A percentile compares a stretch with the other conserved stretches of the same genome.
These are phyloP conservation scores for Dolichallabes microphthalmus DNA, from an alignment of 2,113 vertebrate species.

Conservation along the genomic window DNA sequence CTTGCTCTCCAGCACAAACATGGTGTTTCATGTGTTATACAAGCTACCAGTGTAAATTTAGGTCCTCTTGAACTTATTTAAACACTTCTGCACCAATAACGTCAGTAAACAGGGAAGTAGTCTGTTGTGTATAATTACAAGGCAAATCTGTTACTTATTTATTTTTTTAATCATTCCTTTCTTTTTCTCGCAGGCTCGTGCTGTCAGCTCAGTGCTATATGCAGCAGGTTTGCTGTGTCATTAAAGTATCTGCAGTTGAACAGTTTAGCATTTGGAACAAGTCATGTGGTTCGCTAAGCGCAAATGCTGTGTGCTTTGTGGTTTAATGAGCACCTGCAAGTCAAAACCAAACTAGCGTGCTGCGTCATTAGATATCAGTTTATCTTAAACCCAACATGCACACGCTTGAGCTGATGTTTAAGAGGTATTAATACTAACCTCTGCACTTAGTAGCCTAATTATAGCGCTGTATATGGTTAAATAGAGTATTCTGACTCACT, in stretches of 20 bases:
- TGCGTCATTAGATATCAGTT: neutral
- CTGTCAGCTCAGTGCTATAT: too few species aligned
- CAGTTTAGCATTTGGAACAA: neutral
- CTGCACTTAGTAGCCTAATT: neutral
- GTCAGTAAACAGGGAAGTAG: neutral
- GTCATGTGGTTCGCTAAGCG: neutral
- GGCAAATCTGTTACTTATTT: neutral
- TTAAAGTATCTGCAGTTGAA: neutral
- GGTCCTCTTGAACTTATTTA: neutral
- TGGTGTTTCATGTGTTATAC: neutral
- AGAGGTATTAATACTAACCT: neutral
- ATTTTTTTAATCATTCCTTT: neutral
- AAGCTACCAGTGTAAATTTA: neutral
- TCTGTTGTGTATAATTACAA: neutral
- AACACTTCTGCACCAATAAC: neutral
- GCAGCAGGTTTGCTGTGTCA: neutral
- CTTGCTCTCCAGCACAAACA: neutral
- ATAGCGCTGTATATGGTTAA: too few species aligned
- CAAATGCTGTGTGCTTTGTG: neutral
- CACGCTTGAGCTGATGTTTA: neutral
- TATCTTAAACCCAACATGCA: neutral
- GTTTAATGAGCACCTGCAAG: neutral
- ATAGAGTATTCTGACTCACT: neutral
- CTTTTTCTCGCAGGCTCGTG: neutral
- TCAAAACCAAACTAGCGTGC: neutral